Base-by-base conservation (phyloP, 2,888 invertebrate species). In the Calameuta filiformis region DNA sequence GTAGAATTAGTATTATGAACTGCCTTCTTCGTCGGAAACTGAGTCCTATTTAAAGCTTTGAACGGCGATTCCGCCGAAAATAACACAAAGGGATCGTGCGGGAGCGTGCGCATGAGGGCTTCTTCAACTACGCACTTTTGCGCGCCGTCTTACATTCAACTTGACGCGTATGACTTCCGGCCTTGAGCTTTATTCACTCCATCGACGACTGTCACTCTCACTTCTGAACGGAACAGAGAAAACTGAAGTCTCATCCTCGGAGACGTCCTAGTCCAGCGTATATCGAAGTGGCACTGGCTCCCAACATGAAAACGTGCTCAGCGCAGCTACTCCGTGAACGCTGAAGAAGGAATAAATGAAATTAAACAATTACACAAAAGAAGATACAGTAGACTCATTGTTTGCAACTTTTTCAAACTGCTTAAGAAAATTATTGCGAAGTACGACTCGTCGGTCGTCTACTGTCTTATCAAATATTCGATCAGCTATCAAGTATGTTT, bases 41-140 rank as follows among this genome's bases (percentile, higher is more conserved):
- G 89, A 87, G 87, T 89, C 91, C 91, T 91, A 91, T 91, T 91
- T 91, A 91, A 91, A 91, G 91, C 90, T 85, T 91, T 84, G 84
- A 84, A 85, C 89, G 81, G 84, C 83, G 85, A 89, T 87, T 87
- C 85, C 83, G 86, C 88, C 90, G 87, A 91, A 91, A 91, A 91
- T 91, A 91, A 91, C 91, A 90, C 91, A 91, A 91, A 90, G 91
- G 86, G 88, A 88, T 86, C 85, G 85, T 82, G 84, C 85, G 85
- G 81, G 86, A 85, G 87, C 81, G 84, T 87, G 88, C 87, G 89
- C 87, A 84, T 79, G 75, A 68, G 77, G 35, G 69, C 74, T 73
- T 75, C 77, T 35, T 40, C 35, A 82, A 83, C 83, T 82, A 81
- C 83, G 85, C 85, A 84, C 83, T 81, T 83, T 80, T 80, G 56